Evolutionary conservation across 1,140 invertebrate genomes (phyloP), one percentile per base, ranked within the genome.

Genomic region (Zaprionus tsacasi): DNA sequence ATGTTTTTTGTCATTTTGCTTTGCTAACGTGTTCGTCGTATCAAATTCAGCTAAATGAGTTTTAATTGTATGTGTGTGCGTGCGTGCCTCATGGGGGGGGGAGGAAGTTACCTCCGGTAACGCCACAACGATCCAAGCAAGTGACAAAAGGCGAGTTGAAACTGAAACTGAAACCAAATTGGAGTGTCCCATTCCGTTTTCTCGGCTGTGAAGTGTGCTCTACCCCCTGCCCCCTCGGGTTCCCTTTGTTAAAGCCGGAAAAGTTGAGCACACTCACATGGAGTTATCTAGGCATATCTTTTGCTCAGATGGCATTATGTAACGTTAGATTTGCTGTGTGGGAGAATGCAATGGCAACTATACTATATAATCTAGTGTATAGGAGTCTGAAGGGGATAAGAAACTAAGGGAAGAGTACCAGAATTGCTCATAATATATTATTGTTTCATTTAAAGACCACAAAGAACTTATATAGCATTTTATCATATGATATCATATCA

Each of bases 11-110:
- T 77, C 58, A 67, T 61, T 77, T 81, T 55, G 63, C 65, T 74
- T 74, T 70, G 25, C 35, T 59, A 58, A 73, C 79, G 60, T 70
- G 52, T 82, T 72, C 52, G 54, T 81, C 67, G 68, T 78, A 72
- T 77, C 52, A 67, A 67, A 83, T 79, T 77, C 73, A 68, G n/a
- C 81, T 83, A 83, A 83, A 72, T 79, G 76, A 67, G 52, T 83
- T 83, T 83, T 83, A 83, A 82, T 82, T 82, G 76, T 82, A 43
- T 48, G 35, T 30, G 60, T 58, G 61, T 17, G 43, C 58, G 38
- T n/a, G 11, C 36, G 56, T 21, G 35, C 17, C 52, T 54, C 7
- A 13, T n/a, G 25, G 27, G 13, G 50, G 30, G 21, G 13, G 30
- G 27, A 7, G 27, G 30, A 12, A 3, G 30, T 1, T 11, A 25